phyloP scores from a whole-genome alignment of 2,113 vertebrate genomes.

The Leptocoma aspasia region DNA sequence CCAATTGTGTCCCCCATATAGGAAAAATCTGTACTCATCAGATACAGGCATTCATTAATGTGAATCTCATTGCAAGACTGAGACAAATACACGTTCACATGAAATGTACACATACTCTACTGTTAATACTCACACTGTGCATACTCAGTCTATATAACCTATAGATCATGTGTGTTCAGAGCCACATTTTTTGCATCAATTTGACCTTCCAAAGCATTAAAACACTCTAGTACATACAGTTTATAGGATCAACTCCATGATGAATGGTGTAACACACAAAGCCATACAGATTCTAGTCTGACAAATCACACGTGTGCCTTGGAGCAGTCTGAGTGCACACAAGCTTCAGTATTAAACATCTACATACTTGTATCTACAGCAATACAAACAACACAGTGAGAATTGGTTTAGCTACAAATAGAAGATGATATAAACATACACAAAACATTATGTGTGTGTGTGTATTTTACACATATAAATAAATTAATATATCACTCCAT shows the following conservation, averaged over 20 bases:
- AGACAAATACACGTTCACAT: neutral
- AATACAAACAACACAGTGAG: neutral
- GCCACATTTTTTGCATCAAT: neutral
- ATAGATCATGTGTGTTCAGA: neutral
- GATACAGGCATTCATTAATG: neutral
- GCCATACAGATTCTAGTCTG: neutral
- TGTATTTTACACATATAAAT: neutral
- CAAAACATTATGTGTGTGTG: accelerated
- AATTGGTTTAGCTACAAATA: neutral
- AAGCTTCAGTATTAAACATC: neutral
- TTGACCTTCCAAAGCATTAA: neutral
- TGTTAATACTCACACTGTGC: neutral
- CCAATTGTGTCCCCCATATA: neutral
- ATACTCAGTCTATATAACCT: neutral
- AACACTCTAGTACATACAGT: neutral
- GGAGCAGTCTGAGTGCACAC: neutral
- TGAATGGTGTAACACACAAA: neutral
- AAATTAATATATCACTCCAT: neutral
- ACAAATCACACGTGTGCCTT: neutral
- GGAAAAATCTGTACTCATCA: neutral
- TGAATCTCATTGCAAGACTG: neutral
- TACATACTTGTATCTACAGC: neutral
- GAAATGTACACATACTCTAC: neutral
- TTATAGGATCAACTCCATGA: neutral
- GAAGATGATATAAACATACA: neutral